phyloP scores from a whole-genome alignment of 1,140 invertebrate species.

The Zaprionus lachaisei region DNA sequence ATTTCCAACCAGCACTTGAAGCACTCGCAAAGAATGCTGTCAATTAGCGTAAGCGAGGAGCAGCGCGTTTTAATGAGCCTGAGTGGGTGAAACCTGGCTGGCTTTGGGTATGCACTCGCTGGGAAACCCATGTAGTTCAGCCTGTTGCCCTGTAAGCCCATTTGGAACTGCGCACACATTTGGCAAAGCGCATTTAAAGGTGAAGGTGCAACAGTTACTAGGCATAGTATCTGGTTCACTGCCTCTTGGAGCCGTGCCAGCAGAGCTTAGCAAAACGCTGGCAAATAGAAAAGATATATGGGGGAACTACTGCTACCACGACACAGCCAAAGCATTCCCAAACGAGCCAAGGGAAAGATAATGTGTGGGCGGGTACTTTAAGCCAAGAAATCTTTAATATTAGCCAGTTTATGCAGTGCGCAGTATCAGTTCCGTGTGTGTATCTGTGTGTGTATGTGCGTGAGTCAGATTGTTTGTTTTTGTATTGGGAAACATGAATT shows the following conservation, averaged over 20 bases:
- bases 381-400: slow-evolving; percentile 42
- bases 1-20: slow-evolving; percentile 40
- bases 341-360: slow-evolving; percentile 20
- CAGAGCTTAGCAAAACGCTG: slow-evolving; percentile 49
- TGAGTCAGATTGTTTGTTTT: slow-evolving; percentile 9
- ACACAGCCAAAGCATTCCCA: slow-evolving; percentile 1
- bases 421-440: slow-evolving; percentile 37
- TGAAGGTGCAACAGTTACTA: slow-evolving; percentile 72
- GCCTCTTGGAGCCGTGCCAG: slow-evolving; percentile 47
- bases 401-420: slow-evolving; percentile 17
- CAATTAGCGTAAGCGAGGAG: slow-evolving; percentile 52
- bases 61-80: slow-evolving; percentile 27
- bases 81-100: background rate
- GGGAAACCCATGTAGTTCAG: slow-evolving; percentile 56
- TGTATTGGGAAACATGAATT: slow-evolving; percentile 23
- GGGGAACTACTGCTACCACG: background rate
- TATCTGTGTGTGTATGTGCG: background rate
- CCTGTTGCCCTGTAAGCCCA: slow-evolving; percentile 55
- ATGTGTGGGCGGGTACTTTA: slow-evolving; percentile 13
- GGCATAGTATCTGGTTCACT: slow-evolving; percentile 58
- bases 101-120: background rate
- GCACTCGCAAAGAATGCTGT: slow-evolving; percentile 37
- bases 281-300: slow-evolving; percentile 57
- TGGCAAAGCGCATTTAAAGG: slow-evolving; percentile 78
- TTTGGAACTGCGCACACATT: slow-evolving; percentile 77